Evolutionary conservation across 2,113 vertebrate species (phyloP), one percentile per base, ranked within the genome.

Genomic region (Thryonomys swinderianus): DNA sequence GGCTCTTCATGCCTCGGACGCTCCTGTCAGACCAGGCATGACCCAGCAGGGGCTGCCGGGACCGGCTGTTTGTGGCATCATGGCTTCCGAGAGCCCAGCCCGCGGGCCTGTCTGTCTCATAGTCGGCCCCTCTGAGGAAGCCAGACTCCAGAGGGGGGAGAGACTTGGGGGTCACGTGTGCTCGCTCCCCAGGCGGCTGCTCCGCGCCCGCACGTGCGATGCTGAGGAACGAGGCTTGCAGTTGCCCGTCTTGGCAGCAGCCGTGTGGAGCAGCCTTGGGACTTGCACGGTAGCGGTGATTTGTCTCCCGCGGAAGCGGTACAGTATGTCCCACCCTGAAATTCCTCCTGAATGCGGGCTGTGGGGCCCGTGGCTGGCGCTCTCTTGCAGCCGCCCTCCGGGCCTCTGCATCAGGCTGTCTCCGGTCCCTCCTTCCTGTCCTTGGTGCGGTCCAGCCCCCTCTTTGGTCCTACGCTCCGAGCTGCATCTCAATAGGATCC

Each of bases 401-500:
- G 21, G 17, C 40, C 40, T 93, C 17, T 76, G 13, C 64, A 48
- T 85, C 61, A 93, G 67, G 18, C 81, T 48, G 37, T n/a, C 88
- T 92, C 55, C n/a, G 57, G 32, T 17, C 16, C 20, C 20, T 6
- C 6, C 18, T 6, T 16, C 3, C 8, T 1, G 6, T 18, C 45
- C 30, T 59, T 14, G 10, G 48, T 12, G 1, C 11, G 40, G 3
- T 13, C 51, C 32, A n/a, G 96, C 88, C 79, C 81, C 81, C 48
- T 91, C 88, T 86, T 66, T 69, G 88, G 64, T 53, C 42, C 87
- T 95, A 95, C 96, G 97, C 96, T 97, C 91, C 85, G 88, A 93
- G 97, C 94, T 98, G 96, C 96, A 96, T 98, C 97, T 98, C 98
- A 98, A 97, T 96, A 98, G 97, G 96, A 98, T 98, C 97, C 51